Conservation (phyloP, 92 coral and sea anemone species). For the Siderastrea radians region DNA sequence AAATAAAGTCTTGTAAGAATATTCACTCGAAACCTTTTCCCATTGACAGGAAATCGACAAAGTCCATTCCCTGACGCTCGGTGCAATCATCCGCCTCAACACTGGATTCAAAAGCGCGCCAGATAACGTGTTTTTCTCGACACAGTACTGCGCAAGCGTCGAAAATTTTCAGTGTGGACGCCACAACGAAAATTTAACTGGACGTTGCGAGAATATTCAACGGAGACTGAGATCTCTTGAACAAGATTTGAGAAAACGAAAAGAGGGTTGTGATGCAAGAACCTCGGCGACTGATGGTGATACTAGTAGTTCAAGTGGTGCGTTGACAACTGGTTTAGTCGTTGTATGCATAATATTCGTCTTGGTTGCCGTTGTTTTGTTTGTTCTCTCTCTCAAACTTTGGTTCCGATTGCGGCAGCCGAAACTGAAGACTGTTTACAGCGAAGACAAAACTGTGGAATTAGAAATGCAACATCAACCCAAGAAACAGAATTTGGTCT, state of each 20-base stretch:
- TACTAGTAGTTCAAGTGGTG: not conserved
- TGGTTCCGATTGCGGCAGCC: slow-evolving; percentile 8
- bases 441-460: not conserved
- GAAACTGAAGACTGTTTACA: not conserved
- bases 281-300: not conserved
- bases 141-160: slow-evolving; percentile 78
- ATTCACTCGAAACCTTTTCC: not conserved
- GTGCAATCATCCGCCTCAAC: slow-evolving; percentile 83
- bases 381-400: not conserved
- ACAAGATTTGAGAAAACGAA: not conserved
- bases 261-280: not conserved
- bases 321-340: not conserved
- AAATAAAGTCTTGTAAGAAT: no score
- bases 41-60: slow-evolving; percentile 76
- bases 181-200: slow-evolving; percentile 4
- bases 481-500: not conserved
- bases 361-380: not conserved
- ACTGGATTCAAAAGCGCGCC: slow-evolving; percentile 79
- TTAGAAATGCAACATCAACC: not conserved
- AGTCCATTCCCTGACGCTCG: slow-evolving; percentile 81
- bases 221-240: not conserved
- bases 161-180: slow-evolving; percentile 73
- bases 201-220: not conserved
- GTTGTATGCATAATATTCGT: not conserved
- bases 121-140: slow-evolving; percentile 83